Conservation (phyloP, 1,140 invertebrate genomes). For the Pseudomyrmex cubaensis region DNA sequence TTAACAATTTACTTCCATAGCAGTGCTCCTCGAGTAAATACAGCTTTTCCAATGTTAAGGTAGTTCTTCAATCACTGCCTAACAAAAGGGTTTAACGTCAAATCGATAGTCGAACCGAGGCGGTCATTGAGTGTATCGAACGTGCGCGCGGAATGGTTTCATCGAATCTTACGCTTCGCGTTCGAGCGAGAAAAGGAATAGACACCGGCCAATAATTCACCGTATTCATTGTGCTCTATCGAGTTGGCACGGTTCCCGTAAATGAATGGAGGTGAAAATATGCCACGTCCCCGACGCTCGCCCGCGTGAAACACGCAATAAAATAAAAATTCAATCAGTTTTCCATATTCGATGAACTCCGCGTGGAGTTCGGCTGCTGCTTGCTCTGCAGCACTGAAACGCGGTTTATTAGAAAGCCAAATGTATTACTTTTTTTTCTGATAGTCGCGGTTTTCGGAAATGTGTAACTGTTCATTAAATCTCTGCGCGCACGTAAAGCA, state of each 20-base stretch:
- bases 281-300: background rate
- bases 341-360: constrained; percentile 38
- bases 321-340: constrained; percentile 52
- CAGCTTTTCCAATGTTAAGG: background rate
- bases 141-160: background rate
- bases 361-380: constrained; percentile 4
- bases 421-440: background rate
- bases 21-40: background rate
- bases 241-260: constrained; percentile 40
- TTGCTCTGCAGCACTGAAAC: constrained; percentile 8
- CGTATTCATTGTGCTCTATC: constrained; percentile 49
- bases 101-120: background rate
- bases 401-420: background rate
- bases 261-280: constrained; percentile 56
- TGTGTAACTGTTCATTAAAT: constrained; percentile 7
- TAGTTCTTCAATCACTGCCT: background rate
- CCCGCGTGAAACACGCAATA: constrained; percentile 42
- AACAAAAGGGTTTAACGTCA: constrained; percentile 28
- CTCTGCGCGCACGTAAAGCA: background rate
- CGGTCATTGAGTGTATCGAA: constrained; percentile 3
- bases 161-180: constrained; percentile 46
- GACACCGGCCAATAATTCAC: constrained; percentile 48
- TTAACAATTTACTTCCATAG: too few relatives aligned
- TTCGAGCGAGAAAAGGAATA: constrained; percentile 13
- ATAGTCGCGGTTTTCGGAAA: background rate